Evolutionary conservation across 2,888 invertebrate species (phyloP).

Genomic region (Ferdinandea cuprea): DNA sequence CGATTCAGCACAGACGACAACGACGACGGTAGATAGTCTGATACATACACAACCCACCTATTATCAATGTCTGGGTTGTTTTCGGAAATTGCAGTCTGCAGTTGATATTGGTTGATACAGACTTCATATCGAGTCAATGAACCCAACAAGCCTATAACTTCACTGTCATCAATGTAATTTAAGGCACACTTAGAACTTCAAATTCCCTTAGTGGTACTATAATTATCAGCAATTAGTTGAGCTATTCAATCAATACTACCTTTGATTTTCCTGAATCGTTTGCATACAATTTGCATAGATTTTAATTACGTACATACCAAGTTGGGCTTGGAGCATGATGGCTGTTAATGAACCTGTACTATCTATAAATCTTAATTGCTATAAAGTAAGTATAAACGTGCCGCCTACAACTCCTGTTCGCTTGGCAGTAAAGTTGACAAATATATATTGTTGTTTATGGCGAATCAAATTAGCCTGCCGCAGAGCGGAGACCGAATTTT

Average conservation of each 20-base stretch:
- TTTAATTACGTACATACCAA: constrained; percentile 13
- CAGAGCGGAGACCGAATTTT: background rate
- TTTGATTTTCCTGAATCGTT: background rate
- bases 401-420: constrained; percentile 35
- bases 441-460: constrained; percentile 11
- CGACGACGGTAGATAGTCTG: background rate
- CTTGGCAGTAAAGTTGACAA: constrained; percentile 29
- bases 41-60: constrained; percentile 24
- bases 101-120: constrained; percentile 21
- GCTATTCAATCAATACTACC: background rate
- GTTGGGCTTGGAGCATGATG: constrained; percentile 9
- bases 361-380: constrained; percentile 33
- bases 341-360: constrained; percentile 28
- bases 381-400: constrained; percentile 7
- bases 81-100: constrained; percentile 48
- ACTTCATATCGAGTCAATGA: too few species aligned
- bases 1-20: constrained; percentile 39
- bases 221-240: constrained; percentile 4
- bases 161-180: too few species aligned
- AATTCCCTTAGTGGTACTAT: too few species aligned
- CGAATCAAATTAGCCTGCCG: constrained; percentile 3
- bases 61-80: constrained; percentile 38
- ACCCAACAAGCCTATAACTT: constrained; percentile 24
- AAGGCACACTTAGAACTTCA: too few species aligned
- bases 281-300: constrained; percentile 13